Percentiles rank a stretch among this genome's conserved stretches.
Conservation (phyloP, 2,797 vertebrate species). For the Garrulus glandarius region DNA sequence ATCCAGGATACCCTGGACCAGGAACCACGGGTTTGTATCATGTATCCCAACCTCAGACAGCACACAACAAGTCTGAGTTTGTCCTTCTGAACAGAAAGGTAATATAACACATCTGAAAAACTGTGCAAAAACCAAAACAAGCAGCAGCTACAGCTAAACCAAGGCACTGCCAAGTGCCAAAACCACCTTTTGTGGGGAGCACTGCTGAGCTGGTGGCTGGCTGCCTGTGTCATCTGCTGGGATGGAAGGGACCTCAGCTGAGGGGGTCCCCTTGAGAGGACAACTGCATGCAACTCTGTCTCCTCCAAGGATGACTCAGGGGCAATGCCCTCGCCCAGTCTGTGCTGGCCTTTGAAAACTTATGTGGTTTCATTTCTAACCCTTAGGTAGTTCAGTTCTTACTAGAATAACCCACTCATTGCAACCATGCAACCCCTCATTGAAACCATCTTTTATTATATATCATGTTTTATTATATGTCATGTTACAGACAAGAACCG, state of each 20-base stretch:
- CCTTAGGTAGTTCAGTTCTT: neutral
- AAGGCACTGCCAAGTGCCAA: neutral
- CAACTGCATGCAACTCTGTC: neutral
- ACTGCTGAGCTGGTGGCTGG: neutral
- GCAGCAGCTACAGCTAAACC: neutral
- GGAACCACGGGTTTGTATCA: neutral
- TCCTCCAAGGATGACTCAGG: neutral
- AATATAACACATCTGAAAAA: neutral
- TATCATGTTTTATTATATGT: accelerated
- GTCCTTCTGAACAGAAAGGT: neutral
- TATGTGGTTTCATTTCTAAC: neutral
- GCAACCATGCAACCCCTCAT: neutral
- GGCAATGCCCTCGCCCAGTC: accelerated
- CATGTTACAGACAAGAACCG: neutral
- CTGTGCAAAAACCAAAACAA: neutral
- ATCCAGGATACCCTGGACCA: neutral
- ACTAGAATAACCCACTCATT: neutral
- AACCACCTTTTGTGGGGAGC: neutral
- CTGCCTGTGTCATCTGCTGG: neutral
- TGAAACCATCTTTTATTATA: neutral
- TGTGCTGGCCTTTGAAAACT: neutral
- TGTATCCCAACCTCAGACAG: neutral
- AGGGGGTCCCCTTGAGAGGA: neutral
- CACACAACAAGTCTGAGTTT: neutral
- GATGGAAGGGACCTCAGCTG: neutral